These are phyloP conservation scores for Neomonachus schauinslandi DNA, from an alignment of 2,113 vertebrate species.

Conservation along the genomic window DNA sequence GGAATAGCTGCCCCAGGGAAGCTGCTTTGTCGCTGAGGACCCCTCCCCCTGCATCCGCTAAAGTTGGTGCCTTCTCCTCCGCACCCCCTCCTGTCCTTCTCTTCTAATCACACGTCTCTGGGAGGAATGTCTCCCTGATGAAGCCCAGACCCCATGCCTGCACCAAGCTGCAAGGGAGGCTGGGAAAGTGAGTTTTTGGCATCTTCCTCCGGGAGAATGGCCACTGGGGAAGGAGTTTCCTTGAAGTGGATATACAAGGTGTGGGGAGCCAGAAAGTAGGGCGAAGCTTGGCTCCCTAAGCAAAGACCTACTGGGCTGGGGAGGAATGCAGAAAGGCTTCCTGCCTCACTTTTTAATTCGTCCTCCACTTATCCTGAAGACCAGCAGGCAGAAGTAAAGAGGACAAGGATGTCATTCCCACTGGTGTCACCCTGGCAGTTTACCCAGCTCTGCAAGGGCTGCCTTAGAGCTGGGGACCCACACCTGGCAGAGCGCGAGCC, in stretches of 20 bases:
- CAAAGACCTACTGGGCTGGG: not conserved
- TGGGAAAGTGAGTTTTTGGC: not conserved
- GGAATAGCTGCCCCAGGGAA: not conserved
- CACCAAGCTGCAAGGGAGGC: not conserved
- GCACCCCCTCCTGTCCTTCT: not conserved
- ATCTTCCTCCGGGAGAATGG: accelerated
- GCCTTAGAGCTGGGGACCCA: not conserved
- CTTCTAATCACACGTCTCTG: not conserved
- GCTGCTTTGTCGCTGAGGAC: not conserved
- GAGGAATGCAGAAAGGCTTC: not conserved
- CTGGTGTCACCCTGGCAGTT: not conserved
- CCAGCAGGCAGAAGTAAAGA: not conserved
- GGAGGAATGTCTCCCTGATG: not conserved
- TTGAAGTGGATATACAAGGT: too few relatives aligned
- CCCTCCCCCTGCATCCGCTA: not conserved
- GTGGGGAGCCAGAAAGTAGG: not conserved
- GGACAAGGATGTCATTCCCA: accelerated
- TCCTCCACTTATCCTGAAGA: not conserved
- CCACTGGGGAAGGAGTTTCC: not conserved
- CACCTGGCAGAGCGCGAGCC: not conserved
- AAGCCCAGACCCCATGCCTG: not conserved
- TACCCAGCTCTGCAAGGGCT: not conserved
- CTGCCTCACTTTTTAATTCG: not conserved
- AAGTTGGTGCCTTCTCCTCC: not conserved
- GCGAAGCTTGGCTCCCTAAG: not conserved